Conservation (phyloP, 2,113 vertebrate genomes). For the Pristiophorus japonicus region DNA sequence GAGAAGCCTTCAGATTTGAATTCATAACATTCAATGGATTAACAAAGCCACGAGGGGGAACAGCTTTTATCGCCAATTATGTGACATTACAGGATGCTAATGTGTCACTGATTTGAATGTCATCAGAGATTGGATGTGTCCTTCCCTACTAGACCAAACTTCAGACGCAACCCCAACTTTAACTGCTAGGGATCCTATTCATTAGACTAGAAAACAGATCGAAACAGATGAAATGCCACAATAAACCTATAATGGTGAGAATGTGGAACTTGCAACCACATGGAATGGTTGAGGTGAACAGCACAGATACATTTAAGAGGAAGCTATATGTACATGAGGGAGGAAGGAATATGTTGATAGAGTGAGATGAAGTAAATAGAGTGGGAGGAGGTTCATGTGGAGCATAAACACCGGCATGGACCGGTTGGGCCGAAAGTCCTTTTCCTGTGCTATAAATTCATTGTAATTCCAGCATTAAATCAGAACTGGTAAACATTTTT, state of each 20-base stretch:
- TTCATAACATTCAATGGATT: too few relatives aligned
- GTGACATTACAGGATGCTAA: too few relatives aligned
- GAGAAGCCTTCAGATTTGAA: too few relatives aligned
- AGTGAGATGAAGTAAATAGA: not conserved
- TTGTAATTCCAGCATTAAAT: not conserved
- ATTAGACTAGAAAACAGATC: not conserved
- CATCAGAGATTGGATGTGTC: too few relatives aligned
- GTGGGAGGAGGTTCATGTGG: not conserved
- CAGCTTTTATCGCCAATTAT: too few relatives aligned
- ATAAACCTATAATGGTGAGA: not conserved
- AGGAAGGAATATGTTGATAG: not conserved
- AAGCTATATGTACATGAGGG: not conserved
- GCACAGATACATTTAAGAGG: not conserved
- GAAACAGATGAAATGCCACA: not conserved
- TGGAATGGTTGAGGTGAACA: not conserved
- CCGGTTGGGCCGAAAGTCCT: not conserved
- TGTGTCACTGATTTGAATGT: too few relatives aligned
- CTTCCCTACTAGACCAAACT: not conserved
- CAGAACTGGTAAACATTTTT: not conserved
- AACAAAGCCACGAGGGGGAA: too few relatives aligned
- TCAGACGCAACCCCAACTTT: not conserved
- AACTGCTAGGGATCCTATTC: not conserved
- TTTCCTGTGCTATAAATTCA: not conserved
- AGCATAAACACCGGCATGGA: not conserved
- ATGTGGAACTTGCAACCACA: not conserved